Base-by-base conservation (phyloP, 2,113 vertebrate genomes). In the Noctilio leporinus region DNA sequence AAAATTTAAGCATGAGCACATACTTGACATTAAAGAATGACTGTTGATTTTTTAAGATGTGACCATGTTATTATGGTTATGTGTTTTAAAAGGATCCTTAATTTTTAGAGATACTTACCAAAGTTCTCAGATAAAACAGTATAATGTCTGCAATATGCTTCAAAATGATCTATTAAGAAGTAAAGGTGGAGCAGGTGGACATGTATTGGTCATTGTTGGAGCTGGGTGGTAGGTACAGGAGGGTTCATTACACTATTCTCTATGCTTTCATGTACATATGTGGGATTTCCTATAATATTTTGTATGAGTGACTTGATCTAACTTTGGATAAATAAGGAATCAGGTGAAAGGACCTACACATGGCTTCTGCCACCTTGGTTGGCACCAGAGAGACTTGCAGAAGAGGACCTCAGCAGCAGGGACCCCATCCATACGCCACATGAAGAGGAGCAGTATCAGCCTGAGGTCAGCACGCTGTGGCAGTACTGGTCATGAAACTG, bases 21-120 rank as follows among this genome's bases (percentile, higher is more conserved):
- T 28, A 43, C n/a, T 49, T 89, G 28, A 75, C 80, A 69, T 76
- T 84, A 30, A 90, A 83, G 40, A 43, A 93, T 12, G 22, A 19
- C 26, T 73, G 10, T 67, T 57, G 20, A 19, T 17, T 67, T 59
- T 17, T 69, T 43, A 89, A 89, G 43, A 57, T 69, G 9, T 26
- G 49, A 59, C 69, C 35, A 7, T 51, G 28, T 16, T 69, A 45
- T 55, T 88, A 7, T 83, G 17, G 33, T 65, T 84, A 38, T 47
- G 20, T 43, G 35, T 95, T 91, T 82, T 15, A 17, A 45, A 87
- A 64, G 51, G 11, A 38, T 45, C 55, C 35, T 80, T 88, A 28
- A 38, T 14, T 75, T 70, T 80, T 69, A 69, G 43, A 69, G 38
- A 45, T 89, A 80, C 11, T 65, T 62, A 72, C 16, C 10, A 11